A percentile compares a stretch with the other conserved stretches of the same genome.
Evolutionary conservation across 2,797 vertebrate species (phyloP).

Genomic region (Fistularia commersonii): DNA sequence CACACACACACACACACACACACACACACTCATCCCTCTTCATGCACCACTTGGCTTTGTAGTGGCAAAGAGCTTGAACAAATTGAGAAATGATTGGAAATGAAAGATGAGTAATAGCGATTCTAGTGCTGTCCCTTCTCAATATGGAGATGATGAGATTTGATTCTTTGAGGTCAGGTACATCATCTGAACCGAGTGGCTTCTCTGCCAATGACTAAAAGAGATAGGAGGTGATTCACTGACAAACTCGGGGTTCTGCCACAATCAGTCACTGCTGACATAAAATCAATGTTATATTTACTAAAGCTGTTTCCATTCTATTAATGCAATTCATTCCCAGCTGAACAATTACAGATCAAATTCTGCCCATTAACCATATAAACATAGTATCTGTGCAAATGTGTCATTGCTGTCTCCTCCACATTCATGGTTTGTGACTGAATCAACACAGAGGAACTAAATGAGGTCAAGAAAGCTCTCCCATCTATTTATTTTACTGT

Average conservation of each 20-base stretch:
- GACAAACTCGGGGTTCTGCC: slow-evolving; percentile 21
- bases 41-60: slow-evolving; percentile 72
- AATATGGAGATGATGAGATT: slow-evolving; percentile 76
- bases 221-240: slow-evolving; percentile 36
- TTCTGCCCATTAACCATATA: slow-evolving; percentile 5
- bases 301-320: slow-evolving; percentile 26
- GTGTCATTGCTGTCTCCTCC: slow-evolving; percentile 4
- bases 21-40: slow-evolving; percentile 48
- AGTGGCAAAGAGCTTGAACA: slow-evolving; percentile 71
- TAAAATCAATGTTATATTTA: slow-evolving; percentile 59
- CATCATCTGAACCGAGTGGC: slow-evolving; percentile 58
- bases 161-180: slow-evolving; percentile 76
- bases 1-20: slow-evolving; percentile 21
- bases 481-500: slow-evolving; percentile 32
- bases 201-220: slow-evolving; percentile 47
- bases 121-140: slow-evolving; percentile 64
- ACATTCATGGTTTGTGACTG: slow-evolving; percentile 22
- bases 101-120: slow-evolving; percentile 78
- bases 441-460: slow-evolving; percentile 41
- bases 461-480: slow-evolving; percentile 48
- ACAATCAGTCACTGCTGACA: slow-evolving; percentile 46
- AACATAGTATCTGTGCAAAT: slow-evolving; percentile 4
- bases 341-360: slow-evolving; percentile 32
- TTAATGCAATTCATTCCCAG: slow-evolving; percentile 28
- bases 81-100: slow-evolving; percentile 78